Percentiles rank a stretch among this genome's conserved stretches.
These are phyloP conservation scores for Tokudaia muenninki DNA, from an alignment of 2,797 vertebrate genomes.

Conservation along the genomic window DNA sequence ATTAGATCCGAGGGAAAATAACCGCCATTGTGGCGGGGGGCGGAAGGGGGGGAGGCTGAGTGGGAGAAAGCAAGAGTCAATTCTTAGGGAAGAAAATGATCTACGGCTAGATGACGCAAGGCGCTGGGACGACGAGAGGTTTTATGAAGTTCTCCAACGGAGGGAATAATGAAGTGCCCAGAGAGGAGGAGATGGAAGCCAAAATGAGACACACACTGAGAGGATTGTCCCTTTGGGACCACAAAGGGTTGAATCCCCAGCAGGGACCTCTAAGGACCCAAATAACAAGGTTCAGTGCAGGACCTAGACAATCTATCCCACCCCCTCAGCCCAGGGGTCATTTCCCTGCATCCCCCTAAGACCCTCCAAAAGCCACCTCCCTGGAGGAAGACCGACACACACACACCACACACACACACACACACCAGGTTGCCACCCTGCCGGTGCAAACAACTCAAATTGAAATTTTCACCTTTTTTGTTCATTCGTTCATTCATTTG, in stretches of 20 bases:
- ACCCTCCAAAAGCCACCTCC: background rate
- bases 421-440: background rate
- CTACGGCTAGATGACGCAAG: constrained; percentile 23
- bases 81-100: constrained; percentile 14
- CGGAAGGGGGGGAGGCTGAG: background rate
- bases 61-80: constrained; percentile 50
- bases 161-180: background rate
- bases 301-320: fast-evolving
- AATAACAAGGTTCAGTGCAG: background rate
- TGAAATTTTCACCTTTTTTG: background rate
- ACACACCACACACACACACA: too few species aligned
- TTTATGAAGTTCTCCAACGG: constrained; percentile 57
- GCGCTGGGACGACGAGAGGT: background rate
- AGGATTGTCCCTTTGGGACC: background rate
- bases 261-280: background rate
- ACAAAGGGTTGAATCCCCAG: background rate
- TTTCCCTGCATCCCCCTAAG: background rate
- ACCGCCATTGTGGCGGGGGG: background rate
- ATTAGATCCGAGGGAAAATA: constrained; percentile 73
- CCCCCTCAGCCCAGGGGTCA: background rate
- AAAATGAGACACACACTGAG: fast-evolving
- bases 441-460: background rate
- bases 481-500: background rate
- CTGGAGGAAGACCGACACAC: background rate
- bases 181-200: background rate